phyloP scores from a whole-genome alignment of 2,113 vertebrate genomes.

The Callithrix jacchus region DNA sequence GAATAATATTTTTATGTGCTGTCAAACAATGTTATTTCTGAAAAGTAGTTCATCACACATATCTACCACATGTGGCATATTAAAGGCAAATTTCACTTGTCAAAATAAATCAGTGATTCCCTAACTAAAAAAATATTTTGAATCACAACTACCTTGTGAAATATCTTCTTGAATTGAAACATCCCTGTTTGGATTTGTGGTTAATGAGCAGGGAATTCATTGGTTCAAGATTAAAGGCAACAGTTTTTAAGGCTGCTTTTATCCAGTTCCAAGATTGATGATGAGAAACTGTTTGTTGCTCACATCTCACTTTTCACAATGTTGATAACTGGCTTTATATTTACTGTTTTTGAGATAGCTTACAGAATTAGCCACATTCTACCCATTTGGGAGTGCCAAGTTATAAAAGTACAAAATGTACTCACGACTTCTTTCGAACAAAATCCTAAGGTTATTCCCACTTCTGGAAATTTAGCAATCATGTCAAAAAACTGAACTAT shows the following conservation, averaged over 20 bases:
- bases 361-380: background rate
- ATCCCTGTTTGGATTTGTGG: background rate
- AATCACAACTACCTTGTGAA: background rate
- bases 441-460: background rate
- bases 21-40: background rate
- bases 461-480: background rate
- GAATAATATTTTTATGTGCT: background rate
- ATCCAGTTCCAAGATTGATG: background rate
- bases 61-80: background rate
- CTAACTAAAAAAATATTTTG: background rate
- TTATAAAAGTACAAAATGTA: conserved; percentile 27
- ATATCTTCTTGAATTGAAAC: background rate
- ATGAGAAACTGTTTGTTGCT: background rate
- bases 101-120: background rate
- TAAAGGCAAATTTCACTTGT: conserved; percentile 8
- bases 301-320: background rate
- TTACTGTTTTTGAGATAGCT: background rate
- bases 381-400: background rate
- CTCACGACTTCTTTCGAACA: background rate
- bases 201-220: background rate
- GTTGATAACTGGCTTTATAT: background rate
- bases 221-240: conserved; percentile 11
- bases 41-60: background rate
- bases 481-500: background rate
- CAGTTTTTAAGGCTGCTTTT: background rate